Evolutionary conservation across 2,888 invertebrate genomes (phyloP), one percentile per base, ranked within the genome.

Genomic region (Rotaria macrura): DNA sequence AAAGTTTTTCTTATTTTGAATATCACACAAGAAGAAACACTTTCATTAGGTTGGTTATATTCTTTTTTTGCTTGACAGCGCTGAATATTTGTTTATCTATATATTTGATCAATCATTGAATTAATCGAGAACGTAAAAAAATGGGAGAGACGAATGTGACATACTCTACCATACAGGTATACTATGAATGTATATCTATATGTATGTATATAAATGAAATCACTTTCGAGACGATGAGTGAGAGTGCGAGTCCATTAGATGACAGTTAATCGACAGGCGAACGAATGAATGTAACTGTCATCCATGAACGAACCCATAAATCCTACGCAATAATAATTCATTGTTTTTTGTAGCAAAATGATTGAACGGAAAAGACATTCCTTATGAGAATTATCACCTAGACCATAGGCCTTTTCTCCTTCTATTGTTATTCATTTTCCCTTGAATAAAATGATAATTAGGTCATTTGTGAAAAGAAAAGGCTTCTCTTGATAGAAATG

Each of bases 221-320:
- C 65, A 65, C 34, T 65, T 65, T 65, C 65, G 65, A 65, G 65
- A 65, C 65, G 65, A 38, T 14, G 29, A 34, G 29, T 65, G 65
- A 34, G 20, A 65, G 65, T 65, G 65, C 65, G 65, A 79, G 79
- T 79, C 79, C 79, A 79, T 79, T 79, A 79, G 43, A 79, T 79
- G 79, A 79, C 79, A 79, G 79, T 79, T 79, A 79, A 79, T 79
- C 40, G 79, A 79, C 25, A 79, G 43, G 79, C 79, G 79, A 43
- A 79, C 79, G 34, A n/a, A n/a, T 29, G 52, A 52, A 52, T 23
- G 65, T 34, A 65, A 65, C 65, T 65, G 65, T 65, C 65, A 65
- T 20, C 34, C 65, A 17, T 65, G 34, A 65, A 38, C 65, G 65
- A 65, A 34, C 34, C 34, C 65, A 65, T 65, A 65, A 65, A 65